phyloP scores from a whole-genome alignment of 2,888 invertebrate species.

The Ophioninae sp. region DNA sequence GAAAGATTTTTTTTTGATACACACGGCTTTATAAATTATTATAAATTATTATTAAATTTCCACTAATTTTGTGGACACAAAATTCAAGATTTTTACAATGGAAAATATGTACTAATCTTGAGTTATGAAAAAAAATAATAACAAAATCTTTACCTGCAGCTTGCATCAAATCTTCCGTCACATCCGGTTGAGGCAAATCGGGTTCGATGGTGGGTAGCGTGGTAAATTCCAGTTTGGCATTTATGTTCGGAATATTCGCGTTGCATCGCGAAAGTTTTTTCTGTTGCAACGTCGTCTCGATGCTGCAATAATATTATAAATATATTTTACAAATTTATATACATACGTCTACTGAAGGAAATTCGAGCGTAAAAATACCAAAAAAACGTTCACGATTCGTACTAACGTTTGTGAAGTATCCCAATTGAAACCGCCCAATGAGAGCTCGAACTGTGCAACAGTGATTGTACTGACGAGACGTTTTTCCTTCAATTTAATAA shows the following conservation, averaged over 20 bases:
- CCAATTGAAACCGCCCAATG: constrained; percentile 81
- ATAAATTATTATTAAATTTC: no score
- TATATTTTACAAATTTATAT: no score
- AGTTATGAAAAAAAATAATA: not conserved
- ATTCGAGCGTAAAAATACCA: not conserved
- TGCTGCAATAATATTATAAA: constrained; percentile 69
- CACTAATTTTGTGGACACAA: no score
- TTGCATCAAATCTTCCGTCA: constrained; percentile 69
- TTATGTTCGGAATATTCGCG: constrained; percentile 78
- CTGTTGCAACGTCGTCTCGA: constrained; percentile 80
- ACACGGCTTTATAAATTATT: no score
- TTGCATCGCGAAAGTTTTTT: constrained; percentile 75
- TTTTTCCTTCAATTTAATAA: constrained; percentile 82
- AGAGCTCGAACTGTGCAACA: constrained; percentile 81
- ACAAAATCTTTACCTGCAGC: constrained; percentile 69
- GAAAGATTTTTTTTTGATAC: no score
- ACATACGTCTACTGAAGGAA: not conserved
- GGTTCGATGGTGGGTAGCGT: constrained; percentile 79
- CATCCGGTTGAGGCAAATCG: constrained; percentile 75
- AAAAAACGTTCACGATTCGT: not conserved
- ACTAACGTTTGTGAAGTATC: constrained; percentile 80
- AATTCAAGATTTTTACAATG: no score
- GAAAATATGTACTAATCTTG: not conserved
- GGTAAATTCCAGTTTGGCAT: constrained; percentile 80
- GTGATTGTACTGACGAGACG: constrained; percentile 82